Evolutionary conservation across 2,797 vertebrate genomes (phyloP), one percentile per base, ranked within the genome.

Genomic region (Falco columbarius): DNA sequence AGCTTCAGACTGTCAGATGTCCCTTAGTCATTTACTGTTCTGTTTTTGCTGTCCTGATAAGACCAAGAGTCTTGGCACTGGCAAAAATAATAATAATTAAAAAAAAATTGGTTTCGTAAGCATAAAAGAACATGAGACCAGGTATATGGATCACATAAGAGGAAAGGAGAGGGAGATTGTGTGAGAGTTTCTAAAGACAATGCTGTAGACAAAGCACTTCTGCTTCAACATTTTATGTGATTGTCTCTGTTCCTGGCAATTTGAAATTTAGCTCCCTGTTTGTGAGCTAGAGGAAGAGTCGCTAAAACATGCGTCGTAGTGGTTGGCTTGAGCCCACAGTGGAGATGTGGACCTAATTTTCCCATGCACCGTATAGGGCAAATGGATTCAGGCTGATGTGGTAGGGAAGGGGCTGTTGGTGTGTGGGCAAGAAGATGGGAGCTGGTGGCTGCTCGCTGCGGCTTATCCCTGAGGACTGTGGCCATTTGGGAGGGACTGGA

Each of bases 121-220:
- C 17, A 6, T 36, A 26, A 42, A 42, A 51, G 14, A 55, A 15
- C 1, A 1, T 27, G n/a, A 71, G 58, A 42, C 15, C 17, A 30
- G 27, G 21, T 56, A 30, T 20, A 9, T 0, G 0, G 34, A 49
- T 73, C 29, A 40, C 0, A 0, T 42, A 21, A 52, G 29, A 58
- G 32, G 27, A 63, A 40, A 63, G 32, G 21, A 67, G 51, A 51
- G 29, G 21, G 17, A 36, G 27, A 10, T 14, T 85, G 20, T 4
- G 0, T 22, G 13, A 74, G 18, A 23, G 6, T 47, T 86, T 80
- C 51, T 76, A 15, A 61, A 34, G 44, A n/a, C 1, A 3, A 14
- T 89, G 19, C 23, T 68, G 7, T 59, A 81, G 42, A 32, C 10
- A n/a, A 61, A 59, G 14, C 52, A 22, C 46, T 92, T 95, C 34